Evolutionary conservation across 1,140 invertebrate species (phyloP).

Genomic region (Yoshiicerus persimilis): DNA sequence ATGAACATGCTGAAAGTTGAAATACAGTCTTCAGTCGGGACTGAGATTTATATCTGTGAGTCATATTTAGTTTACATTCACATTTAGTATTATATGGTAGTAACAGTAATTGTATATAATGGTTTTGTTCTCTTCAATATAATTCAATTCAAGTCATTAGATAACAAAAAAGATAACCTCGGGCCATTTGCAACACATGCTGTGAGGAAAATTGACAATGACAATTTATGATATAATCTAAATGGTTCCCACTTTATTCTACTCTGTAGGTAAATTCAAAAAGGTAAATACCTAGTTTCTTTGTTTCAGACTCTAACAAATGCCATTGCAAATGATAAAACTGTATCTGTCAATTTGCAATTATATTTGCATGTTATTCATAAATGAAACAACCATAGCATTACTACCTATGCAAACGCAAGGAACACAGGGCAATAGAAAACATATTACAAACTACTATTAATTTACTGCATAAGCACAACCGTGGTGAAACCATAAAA

Average conservation of each 20-base stretch:
- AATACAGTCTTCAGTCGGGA: neutral
- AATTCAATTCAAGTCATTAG: conserved; percentile 19
- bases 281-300: neutral
- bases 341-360: neutral
- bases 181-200: neutral
- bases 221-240: conserved; percentile 16
- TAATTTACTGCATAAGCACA: neutral
- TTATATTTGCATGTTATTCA: conserved; percentile 8
- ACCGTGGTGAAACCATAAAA: neutral
- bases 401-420: neutral
- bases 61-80: neutral
- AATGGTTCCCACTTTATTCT: conserved; percentile 2
- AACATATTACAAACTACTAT: neutral
- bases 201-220: conserved; percentile 18
- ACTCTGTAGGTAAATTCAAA: conserved; percentile 1
- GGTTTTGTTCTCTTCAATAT: neutral
- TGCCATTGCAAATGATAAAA: neutral
- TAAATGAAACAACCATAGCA: neutral
- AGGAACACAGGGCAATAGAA: neutral
- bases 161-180: neutral
- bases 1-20: neutral
- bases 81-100: neutral
- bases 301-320: neutral
- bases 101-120: neutral
- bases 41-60: neutral